Conservation (phyloP, 2,113 vertebrate genomes). For the Mixornis gularis region DNA sequence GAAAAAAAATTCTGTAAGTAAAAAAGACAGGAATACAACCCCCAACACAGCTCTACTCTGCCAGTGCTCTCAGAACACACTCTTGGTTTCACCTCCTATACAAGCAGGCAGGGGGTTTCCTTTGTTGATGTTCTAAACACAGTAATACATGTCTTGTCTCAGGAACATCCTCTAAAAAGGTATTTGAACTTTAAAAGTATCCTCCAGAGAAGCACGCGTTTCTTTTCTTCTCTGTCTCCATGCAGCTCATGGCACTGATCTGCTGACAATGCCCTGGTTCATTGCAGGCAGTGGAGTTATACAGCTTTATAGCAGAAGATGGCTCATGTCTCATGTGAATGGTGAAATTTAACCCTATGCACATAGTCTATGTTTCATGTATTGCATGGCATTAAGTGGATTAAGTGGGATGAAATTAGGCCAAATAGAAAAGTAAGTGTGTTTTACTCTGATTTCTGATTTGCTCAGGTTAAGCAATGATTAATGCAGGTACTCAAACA, state of each 20-base stretch:
- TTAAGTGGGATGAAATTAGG: neutral
- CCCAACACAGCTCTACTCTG: neutral
- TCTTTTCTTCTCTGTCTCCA: neutral
- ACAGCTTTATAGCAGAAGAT: neutral
- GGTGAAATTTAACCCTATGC: neutral
- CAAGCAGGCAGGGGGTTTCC: neutral
- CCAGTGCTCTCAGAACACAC: neutral
- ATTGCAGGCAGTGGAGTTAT: neutral
- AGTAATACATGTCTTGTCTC: neutral
- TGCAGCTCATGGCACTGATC: neutral
- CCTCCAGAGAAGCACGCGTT: fast-evolving
- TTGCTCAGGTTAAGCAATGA: neutral
- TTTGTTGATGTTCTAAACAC: neutral
- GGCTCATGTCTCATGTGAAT: neutral
- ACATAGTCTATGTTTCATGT: neutral
- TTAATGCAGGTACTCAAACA: neutral
- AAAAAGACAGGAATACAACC: neutral
- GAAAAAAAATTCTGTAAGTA: neutral
- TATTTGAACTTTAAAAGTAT: neutral
- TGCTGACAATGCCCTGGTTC: neutral
- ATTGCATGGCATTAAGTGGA: neutral
- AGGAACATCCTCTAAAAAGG: neutral
- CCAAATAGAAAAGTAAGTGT: neutral
- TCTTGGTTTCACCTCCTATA: neutral
- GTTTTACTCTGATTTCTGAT: neutral